Evolutionary conservation across 2,888 invertebrate species (phyloP), one percentile per base, ranked within the genome.

Genomic region (Luperina nickerlii): DNA sequence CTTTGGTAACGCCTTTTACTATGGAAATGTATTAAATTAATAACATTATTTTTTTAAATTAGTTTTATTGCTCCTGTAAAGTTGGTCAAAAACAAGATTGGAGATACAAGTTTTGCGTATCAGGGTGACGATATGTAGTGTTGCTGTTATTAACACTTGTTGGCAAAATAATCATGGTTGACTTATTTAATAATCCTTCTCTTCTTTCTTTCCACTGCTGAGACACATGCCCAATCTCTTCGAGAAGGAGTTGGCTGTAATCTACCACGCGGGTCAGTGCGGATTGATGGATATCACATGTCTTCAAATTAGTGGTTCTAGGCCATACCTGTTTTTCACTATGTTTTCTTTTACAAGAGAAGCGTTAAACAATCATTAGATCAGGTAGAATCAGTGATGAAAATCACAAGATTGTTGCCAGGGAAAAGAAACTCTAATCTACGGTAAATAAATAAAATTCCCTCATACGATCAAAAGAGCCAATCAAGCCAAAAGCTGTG

Each of bases 401-500:
- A 57, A 45, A 18, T 57, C 8, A 32, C 8, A 48, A 38, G 0
- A n/a, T 18, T 8, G 4, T 24, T 13, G 8, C 13, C 1, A 18
- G 5, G 24, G 15, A 9, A 24, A 77, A 60, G 2, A 24, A 60
- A 5, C 5, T 0, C 0, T 6, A 20, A 63, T 13, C 32, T n/a
- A 32, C 2, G 0, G 6, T 63, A 77, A 77, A 75, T 38, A 80
- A 72, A 72, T n/a, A 63, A 42, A 66, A 72, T 45, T 74, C 27
- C 60, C 32, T 72, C n/a, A 66, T 63, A 62, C 5, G 1, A 84
- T 85, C 74, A 86, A 79, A 69, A 83, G 83, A 79, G n/a, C 81
- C 81, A 90, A 90, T 90, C 90, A 90, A 90, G 42, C 67, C 82
- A 79, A 88, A 82, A 86, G 89, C 89, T 73, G 69, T 86, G 88